Conservation (phyloP, 2,113 vertebrate genomes). For the Bothrops jararaca region DNA sequence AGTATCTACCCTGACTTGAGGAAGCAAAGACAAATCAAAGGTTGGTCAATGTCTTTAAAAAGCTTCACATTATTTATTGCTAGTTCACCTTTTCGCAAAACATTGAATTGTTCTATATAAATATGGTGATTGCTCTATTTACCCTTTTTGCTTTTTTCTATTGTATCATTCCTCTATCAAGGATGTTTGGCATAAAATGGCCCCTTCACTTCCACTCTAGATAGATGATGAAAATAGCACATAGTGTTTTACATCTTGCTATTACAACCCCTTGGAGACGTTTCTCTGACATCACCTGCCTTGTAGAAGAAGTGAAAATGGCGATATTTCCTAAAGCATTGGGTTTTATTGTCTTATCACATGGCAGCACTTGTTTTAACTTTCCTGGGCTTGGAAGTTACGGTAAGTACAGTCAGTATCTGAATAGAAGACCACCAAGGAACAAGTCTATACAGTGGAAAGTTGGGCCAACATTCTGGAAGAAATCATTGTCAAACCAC, state of each 20-base stretch:
- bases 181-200: neutral
- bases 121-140: neutral
- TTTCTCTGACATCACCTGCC: neutral
- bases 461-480: neutral
- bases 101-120: neutral
- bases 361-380: neutral
- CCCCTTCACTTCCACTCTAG: neutral
- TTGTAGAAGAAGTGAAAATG: neutral
- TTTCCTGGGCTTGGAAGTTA: neutral
- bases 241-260: neutral
- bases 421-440: neutral
- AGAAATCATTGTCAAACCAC: neutral
- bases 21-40: neutral
- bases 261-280: neutral
- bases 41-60: neutral
- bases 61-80: neutral
- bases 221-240: neutral
- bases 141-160: neutral
- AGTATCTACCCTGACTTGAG: neutral
- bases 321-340: neutral
- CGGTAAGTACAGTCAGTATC: neutral
- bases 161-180: neutral
- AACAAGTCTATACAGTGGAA: neutral
- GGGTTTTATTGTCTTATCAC: neutral
- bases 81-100: neutral